These are phyloP conservation scores for Hybognathus amarus DNA, from an alignment of 2,797 vertebrate genomes.

Conservation along the genomic window DNA sequence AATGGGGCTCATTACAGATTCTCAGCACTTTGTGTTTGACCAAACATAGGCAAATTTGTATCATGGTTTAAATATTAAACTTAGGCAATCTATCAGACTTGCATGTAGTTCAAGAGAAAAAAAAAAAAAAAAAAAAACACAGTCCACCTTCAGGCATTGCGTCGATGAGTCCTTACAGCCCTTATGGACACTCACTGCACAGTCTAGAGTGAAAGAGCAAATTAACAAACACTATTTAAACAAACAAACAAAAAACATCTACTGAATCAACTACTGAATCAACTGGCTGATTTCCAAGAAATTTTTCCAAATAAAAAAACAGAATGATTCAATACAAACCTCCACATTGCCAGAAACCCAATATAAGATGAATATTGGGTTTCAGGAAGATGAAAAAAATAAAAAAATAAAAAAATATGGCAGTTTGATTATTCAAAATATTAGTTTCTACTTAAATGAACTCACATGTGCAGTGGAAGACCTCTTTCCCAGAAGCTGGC, in stretches of 20 bases:
- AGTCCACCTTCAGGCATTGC: conserved; percentile 85
- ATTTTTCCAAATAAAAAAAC: conserved; percentile 9
- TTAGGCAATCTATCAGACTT: background rate
- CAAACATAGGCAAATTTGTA: conserved; percentile 39
- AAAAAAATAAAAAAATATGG: no score
- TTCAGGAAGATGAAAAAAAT: background rate
- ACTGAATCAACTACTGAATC: background rate
- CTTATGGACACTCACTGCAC: conserved; percentile 86
- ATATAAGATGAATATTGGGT: no score
- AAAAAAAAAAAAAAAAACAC: conserved; percentile 6
- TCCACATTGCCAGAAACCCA: background rate
- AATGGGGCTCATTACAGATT: conserved; percentile 6
- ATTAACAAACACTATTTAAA: background rate
- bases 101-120: conserved; percentile 29
- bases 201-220: conserved; percentile 77
- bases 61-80: conserved; percentile 49
- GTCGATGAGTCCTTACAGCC: conserved; percentile 85
- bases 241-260: fast-evolving
- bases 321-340: background rate
- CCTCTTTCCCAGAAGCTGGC: conserved; percentile 85
- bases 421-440: background rate
- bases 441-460: conserved; percentile 52
- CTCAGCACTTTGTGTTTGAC: background rate
- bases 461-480: conserved; percentile 90
- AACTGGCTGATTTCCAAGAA: background rate